phyloP scores from a whole-genome alignment of 2,113 vertebrate genomes.

The Xenopus laevis region DNA sequence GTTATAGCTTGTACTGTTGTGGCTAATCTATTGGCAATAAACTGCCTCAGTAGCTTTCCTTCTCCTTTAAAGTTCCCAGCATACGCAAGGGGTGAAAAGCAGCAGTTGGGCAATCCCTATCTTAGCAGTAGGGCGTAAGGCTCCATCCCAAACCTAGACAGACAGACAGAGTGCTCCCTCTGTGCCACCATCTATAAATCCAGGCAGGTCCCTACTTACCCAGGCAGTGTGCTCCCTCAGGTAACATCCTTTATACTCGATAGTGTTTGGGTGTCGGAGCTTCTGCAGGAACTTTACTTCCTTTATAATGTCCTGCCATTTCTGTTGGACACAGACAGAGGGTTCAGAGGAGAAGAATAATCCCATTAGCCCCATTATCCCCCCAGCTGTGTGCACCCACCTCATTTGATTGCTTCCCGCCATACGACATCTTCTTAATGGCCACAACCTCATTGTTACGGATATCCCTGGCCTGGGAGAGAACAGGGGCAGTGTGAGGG shows the following conservation, averaged over 20 bases:
- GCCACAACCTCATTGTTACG: conserved; percentile 90
- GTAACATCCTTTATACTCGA: conserved; percentile 90
- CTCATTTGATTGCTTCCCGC: conserved; percentile 89
- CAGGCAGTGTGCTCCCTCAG: conserved; percentile 89
- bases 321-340: conserved; percentile 59
- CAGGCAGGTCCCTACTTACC: conserved; percentile 60
- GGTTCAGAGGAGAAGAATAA: background rate
- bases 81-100: background rate
- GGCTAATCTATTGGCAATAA: too few relatives aligned
- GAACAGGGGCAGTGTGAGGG: too few relatives aligned
- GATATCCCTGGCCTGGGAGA: conserved; percentile 79
- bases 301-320: conserved; percentile 94
- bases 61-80: background rate
- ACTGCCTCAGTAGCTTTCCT: too few relatives aligned
- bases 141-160: too few relatives aligned
- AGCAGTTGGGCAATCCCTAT: too few relatives aligned
- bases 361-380: background rate
- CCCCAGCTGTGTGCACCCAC: conserved; percentile 52
- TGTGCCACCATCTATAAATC: too few relatives aligned
- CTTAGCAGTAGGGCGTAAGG: too few relatives aligned
- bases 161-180: too few relatives aligned
- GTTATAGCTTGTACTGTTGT: too few relatives aligned
- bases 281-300: conserved; percentile 91
- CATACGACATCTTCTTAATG: conserved; percentile 94
- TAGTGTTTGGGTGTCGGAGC: conserved; percentile 87